phyloP scores from a whole-genome alignment of 2,888 invertebrate genomes.

The Serrognathus titanus region DNA sequence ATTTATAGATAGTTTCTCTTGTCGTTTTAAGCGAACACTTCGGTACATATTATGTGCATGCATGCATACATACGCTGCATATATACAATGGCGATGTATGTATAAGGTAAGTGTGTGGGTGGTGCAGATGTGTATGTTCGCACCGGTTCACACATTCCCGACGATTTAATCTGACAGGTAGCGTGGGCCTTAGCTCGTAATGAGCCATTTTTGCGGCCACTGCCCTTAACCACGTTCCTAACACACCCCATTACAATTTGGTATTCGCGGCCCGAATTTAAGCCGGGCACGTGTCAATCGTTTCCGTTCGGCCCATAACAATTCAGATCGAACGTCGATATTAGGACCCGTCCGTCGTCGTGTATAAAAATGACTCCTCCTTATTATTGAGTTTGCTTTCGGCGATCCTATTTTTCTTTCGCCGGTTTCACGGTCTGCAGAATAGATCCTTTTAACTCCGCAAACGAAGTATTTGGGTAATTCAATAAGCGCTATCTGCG shows the following conservation, averaged over 20 bases:
- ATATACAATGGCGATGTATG: too few relatives aligned
- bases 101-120: conserved; percentile 4
- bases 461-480: too few relatives aligned
- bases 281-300: background rate
- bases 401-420: background rate
- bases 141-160: conserved; percentile 19
- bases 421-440: too few relatives aligned
- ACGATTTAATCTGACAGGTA: conserved; percentile 18
- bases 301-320: background rate
- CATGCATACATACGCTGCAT: too few relatives aligned
- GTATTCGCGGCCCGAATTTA: background rate
- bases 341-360: background rate
- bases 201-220: background rate
- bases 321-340: background rate
- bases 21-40: too few relatives aligned
- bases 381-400: background rate
- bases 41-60: too few relatives aligned
- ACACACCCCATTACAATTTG: background rate
- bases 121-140: conserved; percentile 17
- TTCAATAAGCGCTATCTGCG: too few relatives aligned
- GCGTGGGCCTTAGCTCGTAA: background rate
- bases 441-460: too few relatives aligned
- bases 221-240: background rate
- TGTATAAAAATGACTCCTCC: background rate
- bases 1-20: too few relatives aligned